Evolutionary conservation across 2,113 vertebrate genomes (phyloP).

Genomic region (Varanus salvator): DNA sequence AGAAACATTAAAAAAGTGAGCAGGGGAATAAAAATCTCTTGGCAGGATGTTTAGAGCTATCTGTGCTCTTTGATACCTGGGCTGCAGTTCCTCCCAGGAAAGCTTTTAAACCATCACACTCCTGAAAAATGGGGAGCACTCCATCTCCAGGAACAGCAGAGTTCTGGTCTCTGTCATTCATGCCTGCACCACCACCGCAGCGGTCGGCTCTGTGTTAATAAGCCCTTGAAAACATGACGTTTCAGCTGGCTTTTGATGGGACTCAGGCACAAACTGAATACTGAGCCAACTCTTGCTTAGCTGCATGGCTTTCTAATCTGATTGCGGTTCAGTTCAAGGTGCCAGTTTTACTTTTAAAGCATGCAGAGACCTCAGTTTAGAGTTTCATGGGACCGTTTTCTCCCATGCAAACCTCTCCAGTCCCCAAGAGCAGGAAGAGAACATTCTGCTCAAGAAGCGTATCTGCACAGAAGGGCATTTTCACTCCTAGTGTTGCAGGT

Average conservation of each 20-base stretch:
- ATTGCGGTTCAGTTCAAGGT: neutral
- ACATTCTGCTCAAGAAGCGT: neutral
- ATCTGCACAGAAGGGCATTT: neutral
- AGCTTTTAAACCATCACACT: neutral
- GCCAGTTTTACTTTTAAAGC: neutral
- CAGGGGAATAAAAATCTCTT: neutral
- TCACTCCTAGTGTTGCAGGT: neutral
- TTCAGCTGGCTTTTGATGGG: neutral
- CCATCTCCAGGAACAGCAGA: neutral
- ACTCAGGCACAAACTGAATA: neutral
- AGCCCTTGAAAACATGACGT: neutral
- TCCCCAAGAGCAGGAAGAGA: neutral
- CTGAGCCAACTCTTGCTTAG: neutral
- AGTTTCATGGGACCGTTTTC: neutral
- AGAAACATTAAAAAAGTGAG: no score
- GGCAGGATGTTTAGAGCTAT: neutral
- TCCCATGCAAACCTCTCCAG: neutral
- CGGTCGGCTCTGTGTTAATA: neutral
- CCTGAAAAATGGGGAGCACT: neutral
- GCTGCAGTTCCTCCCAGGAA: neutral
- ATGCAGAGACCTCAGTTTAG: no score
- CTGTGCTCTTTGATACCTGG: neutral
- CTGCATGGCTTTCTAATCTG: neutral
- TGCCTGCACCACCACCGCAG: neutral
- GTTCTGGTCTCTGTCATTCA: neutral